Evolutionary conservation across 2,888 invertebrate species (phyloP).

Genomic region (Dasypogon diadema): DNA sequence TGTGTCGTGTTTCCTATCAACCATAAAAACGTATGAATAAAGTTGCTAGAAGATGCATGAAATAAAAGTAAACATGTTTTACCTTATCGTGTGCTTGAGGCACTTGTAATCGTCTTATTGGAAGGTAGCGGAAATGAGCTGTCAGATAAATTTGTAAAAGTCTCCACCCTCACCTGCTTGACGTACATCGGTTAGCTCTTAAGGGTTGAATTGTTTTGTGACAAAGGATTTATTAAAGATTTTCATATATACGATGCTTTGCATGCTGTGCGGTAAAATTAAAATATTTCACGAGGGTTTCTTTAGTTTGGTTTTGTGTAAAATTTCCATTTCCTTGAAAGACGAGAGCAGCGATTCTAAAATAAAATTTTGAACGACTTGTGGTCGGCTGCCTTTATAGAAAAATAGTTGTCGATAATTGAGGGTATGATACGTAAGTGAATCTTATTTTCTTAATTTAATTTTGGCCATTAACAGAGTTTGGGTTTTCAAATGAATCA

Average conservation of each 20-base stretch:
- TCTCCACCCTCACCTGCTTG: neutral
- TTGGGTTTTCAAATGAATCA: too few species aligned
- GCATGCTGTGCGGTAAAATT: neutral
- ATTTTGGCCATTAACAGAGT: too few species aligned
- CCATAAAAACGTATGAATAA: neutral
- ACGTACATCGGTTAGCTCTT: too few species aligned
- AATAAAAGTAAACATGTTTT: neutral
- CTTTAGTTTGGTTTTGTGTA: neutral
- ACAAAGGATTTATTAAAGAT: neutral
- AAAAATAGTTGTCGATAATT: too few species aligned
- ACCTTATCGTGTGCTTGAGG: constrained; percentile 15
- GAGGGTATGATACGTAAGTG: too few species aligned
- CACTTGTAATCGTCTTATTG: constrained; percentile 19
- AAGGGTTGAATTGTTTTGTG: constrained; percentile 1
- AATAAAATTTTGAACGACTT: too few species aligned
- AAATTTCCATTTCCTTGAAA: neutral
- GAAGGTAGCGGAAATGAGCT: constrained; percentile 27
- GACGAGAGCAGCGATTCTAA: neutral
- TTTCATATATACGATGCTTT: neutral
- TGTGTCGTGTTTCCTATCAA: too few species aligned
- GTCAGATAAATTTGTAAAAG: constrained; percentile 14
- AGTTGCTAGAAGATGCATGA: neutral
- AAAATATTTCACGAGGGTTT: neutral
- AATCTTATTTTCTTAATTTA: too few species aligned
- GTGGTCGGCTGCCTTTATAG: too few species aligned